Evolutionary conservation across 2,888 invertebrate genomes (phyloP), one percentile per base, ranked within the genome.

Genomic region (Pachydiplax longipennis): DNA sequence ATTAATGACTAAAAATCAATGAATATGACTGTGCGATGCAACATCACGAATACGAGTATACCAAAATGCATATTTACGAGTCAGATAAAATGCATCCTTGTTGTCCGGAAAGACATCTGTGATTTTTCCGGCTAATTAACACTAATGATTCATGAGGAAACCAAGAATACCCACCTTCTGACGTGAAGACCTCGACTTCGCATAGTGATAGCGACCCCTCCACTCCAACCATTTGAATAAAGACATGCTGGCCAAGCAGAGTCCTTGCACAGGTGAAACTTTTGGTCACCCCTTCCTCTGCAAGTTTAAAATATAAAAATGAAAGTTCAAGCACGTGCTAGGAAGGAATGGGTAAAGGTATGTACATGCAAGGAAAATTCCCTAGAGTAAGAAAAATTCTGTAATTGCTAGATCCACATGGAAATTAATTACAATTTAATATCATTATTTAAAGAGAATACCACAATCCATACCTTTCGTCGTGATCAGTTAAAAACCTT

Each of bases 161-260:
- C 18, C 22, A 35, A n/a, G 31, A 22, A 31, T 18, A 92, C 94
- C 94, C 93, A 97, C 97, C 98, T 94, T 98, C 97, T 8, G 98
- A 97, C 0, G 98, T 97, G 93, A 98, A 98, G 2, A 98, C 97
- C 94, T 98, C 98, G 1, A 98, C 98, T 94, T 98, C 98, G 93
- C 98, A 98, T 1, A 98, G 94, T 13, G 98, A 98, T 90, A 98
- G 94, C 0, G 98, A 97, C 40, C 98, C 98, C 93, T 98, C 98
- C 2, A 98, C 98, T 0, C 98, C 98, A 0, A 98, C 98, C 91
- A 98, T 95, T 93, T 98, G 98, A 91, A 98, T 95, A 93, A 97
- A 98, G 80, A 98, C 98, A 93, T 97, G 97, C 92, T 98, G 97
- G 0, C 98, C 98, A 35, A 97, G 95, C 91, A 98, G 94, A 0